phyloP scores from a whole-genome alignment of 2,113 vertebrate genomes.

The Heterocephalus glaber region DNA sequence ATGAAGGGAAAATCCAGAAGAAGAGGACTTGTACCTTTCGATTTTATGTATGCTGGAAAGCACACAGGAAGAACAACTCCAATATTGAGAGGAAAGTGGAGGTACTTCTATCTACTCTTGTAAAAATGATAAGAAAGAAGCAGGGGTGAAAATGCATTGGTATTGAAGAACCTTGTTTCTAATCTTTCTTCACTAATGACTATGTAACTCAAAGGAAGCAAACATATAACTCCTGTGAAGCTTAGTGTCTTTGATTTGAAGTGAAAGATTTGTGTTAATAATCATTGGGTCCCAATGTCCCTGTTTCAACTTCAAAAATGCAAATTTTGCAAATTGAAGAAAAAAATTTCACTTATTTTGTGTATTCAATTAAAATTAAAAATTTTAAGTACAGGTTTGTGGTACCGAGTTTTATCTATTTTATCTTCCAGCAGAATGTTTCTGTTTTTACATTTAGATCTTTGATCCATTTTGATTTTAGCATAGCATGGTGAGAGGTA shows the following conservation, averaged over 20 bases:
- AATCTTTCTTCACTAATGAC: background rate
- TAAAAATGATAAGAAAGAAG: background rate
- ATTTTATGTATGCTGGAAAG: background rate
- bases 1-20: background rate
- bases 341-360: background rate
- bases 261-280: background rate
- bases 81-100: background rate
- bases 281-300: background rate
- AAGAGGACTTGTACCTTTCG: background rate
- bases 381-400: background rate
- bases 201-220: background rate
- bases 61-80: background rate
- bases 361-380: background rate
- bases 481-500: background rate
- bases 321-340: background rate
- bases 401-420: background rate
- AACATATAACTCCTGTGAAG: background rate
- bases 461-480: background rate
- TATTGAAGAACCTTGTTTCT: background rate
- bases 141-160: background rate
- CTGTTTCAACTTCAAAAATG: background rate
- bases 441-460: background rate
- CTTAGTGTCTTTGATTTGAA: background rate
- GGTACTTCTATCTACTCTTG: background rate
- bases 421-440: background rate